Conservation (phyloP, 1,140 invertebrate genomes). For the Potamilus streckersoni region DNA sequence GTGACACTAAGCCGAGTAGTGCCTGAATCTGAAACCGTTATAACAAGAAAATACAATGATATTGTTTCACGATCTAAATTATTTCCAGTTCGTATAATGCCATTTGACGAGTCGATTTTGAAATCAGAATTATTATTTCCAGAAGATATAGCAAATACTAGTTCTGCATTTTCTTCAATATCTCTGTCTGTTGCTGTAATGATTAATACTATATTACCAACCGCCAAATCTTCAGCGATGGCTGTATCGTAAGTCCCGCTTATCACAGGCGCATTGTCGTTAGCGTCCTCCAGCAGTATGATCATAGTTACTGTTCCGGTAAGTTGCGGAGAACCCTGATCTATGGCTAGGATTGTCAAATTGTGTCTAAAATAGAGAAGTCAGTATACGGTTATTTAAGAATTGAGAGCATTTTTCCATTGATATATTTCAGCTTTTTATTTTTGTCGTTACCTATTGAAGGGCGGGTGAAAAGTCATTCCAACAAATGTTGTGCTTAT, state of each 20-base stretch:
- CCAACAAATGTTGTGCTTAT: no score
- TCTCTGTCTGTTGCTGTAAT: conserved; percentile 49
- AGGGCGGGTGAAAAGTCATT: no score
- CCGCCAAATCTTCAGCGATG: conserved; percentile 40
- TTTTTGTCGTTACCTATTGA: no score
- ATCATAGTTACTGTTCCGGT: conserved; percentile 47
- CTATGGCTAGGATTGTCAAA: conserved; percentile 33
- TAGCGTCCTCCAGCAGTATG: conserved; percentile 42
- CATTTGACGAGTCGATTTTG: conserved; percentile 33
- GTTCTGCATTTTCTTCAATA: conserved; percentile 37
- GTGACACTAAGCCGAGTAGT: conserved; percentile 13
- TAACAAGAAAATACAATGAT: conserved; percentile 27
- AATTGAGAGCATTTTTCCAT: no score
- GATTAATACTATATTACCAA: conserved; percentile 40
- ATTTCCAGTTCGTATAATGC: conserved; percentile 41
- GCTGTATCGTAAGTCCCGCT: conserved; percentile 37
- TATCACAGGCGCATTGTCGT: conserved; percentile 45
- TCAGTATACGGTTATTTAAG: no score
- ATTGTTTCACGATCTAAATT: conserved; percentile 44
- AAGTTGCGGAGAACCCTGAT: conserved; percentile 25
- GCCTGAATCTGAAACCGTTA: conserved; percentile 45
- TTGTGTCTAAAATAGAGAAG: conserved; percentile 30
- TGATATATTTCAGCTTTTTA: no score
- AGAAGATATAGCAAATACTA: conserved; percentile 39
- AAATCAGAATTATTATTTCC: conserved; percentile 46